phyloP scores from a whole-genome alignment of 2,797 vertebrate genomes.

The Tauraco hartlaubi region DNA sequence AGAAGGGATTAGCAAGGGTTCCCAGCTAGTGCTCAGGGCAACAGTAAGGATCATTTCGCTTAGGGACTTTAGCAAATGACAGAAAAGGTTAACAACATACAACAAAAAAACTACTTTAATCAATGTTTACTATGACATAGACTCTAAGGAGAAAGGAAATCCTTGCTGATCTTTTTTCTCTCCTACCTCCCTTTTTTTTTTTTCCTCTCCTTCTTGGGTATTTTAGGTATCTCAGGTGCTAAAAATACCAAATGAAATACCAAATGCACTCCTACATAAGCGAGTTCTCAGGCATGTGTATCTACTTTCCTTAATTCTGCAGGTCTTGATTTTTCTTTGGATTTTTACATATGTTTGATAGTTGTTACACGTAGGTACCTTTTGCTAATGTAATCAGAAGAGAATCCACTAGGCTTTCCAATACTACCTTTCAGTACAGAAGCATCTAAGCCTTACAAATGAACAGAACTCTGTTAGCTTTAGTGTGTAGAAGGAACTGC shows the following conservation, averaged over 20 bases:
- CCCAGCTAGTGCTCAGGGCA: background rate
- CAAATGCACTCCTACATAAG: background rate
- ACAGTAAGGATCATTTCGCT: background rate
- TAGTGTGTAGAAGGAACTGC: constrained; percentile 65
- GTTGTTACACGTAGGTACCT: background rate
- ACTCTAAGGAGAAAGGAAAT: background rate
- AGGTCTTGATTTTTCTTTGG: background rate
- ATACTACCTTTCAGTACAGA: background rate
- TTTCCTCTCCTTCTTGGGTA: background rate
- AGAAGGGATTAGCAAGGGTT: background rate
- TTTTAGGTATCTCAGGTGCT: background rate
- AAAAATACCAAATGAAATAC: background rate
- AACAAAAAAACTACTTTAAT: background rate
- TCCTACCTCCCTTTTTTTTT: fast-evolving
- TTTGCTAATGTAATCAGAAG: background rate
- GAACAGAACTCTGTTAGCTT: constrained; percentile 39
- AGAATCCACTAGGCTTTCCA: background rate
- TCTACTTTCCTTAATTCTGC: background rate
- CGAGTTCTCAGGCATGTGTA: fast-evolving
- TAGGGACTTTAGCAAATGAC: background rate
- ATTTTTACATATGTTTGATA: background rate
- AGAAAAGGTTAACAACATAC: background rate
- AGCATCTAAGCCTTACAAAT: constrained; percentile 20
- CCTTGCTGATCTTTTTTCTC: fast-evolving
- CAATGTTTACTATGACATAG: background rate